These are phyloP conservation scores for Trissolcus brochymenae DNA, from an alignment of 2,888 invertebrate genomes.

Conservation along the genomic window DNA sequence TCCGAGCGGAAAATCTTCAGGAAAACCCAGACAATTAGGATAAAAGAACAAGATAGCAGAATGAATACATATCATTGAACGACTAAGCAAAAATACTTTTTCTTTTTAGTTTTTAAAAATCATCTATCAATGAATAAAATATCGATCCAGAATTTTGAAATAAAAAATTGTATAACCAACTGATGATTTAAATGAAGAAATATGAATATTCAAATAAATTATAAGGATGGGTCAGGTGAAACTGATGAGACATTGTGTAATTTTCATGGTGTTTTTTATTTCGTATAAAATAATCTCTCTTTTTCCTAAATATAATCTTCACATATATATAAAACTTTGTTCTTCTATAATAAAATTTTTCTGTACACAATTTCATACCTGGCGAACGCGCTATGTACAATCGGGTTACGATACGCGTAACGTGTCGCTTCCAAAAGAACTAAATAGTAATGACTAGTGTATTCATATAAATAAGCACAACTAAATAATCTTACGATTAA, in stretches of 20 bases:
- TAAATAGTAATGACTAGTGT: conserved; percentile 68
- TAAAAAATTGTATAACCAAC: background rate
- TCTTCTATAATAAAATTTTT: conserved; percentile 69
- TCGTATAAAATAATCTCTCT: conserved; percentile 69
- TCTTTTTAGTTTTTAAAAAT: background rate
- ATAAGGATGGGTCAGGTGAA: conserved; percentile 7
- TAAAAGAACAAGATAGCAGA: conserved; percentile 5
- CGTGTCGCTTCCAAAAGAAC: conserved; percentile 18
- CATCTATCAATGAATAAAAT: background rate
- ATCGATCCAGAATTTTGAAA: background rate
- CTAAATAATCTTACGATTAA: background rate
- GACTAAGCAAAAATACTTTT: background rate
- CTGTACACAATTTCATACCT: conserved; percentile 62
- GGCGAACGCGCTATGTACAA: conserved; percentile 5
- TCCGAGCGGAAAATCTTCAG: background rate
- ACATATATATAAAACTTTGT: conserved; percentile 62
- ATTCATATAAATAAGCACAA: conserved; percentile 61
- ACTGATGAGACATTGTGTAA: conserved; percentile 1
- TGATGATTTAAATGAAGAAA: background rate
- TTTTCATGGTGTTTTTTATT: conserved; percentile 63
- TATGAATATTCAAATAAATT: background rate
- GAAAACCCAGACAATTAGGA: conserved; percentile 5
- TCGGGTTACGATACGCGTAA: background rate
- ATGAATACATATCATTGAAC: background rate
- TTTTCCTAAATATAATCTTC: conserved; percentile 58